A percentile compares a stretch with the other conserved stretches of the same genome.
These are phyloP conservation scores for Patella ulyssiponensis DNA, from an alignment of 2,888 invertebrate genomes.

Conservation along the genomic window DNA sequence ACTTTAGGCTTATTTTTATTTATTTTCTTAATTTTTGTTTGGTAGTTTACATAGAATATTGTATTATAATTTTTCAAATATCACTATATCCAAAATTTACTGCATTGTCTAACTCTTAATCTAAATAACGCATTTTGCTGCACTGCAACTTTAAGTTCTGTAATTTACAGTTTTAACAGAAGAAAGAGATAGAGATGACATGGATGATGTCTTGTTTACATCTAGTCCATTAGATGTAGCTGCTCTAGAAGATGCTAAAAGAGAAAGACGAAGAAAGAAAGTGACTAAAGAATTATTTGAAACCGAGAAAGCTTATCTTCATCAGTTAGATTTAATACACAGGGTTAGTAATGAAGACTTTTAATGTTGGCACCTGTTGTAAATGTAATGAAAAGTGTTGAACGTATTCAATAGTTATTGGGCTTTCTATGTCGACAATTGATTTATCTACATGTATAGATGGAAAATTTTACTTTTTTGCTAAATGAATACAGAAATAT, in stretches of 20 bases:
- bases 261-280: conserved; percentile 70
- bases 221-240: conserved; percentile 38
- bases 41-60: too few relatives aligned
- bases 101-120: not conserved
- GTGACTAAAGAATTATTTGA: conserved; percentile 80
- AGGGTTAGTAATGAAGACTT: conserved; percentile 70
- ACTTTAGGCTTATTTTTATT: too few relatives aligned
- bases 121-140: conserved; percentile 12
- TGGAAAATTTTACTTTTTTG: too few relatives aligned
- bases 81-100: not conserved
- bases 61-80: too few relatives aligned
- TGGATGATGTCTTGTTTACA: conserved; percentile 33
- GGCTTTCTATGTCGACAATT: too few relatives aligned
- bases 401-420: too few relatives aligned
- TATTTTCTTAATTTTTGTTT: too few relatives aligned
- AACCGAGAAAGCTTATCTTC: conserved; percentile 81
- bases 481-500: not conserved
- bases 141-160: conserved; percentile 37
- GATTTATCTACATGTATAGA: too few relatives aligned
- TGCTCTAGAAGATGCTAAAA: conserved; percentile 43
- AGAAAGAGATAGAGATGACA: conserved; percentile 24
- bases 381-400: too few relatives aligned
- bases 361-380: too few relatives aligned
- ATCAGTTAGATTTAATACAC: conserved; percentile 79
- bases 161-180: conserved; percentile 23